Evolutionary conservation across 2,797 vertebrate species (phyloP), one percentile per base, ranked within the genome.

Genomic region (Trachurus trachurus): DNA sequence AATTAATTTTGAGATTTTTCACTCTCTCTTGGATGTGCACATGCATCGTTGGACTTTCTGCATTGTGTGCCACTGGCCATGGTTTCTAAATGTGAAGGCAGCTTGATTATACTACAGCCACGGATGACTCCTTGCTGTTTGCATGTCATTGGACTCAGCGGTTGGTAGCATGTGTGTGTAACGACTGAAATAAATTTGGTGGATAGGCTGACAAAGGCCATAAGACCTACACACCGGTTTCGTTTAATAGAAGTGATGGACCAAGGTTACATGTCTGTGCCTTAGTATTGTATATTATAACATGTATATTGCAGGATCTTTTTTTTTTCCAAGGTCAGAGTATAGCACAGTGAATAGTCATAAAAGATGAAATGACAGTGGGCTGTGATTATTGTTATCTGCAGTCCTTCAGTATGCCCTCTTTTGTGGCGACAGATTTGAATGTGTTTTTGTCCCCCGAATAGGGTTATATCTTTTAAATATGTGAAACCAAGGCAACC

Each of bases 341-440:
- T 45, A 58, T 9, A 73, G 45, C 50, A 64, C 49, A 74, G 7
- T 78, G 71, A 87, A 78, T 56, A 63, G 71, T 82, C 67, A 74
- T 67, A 82, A 84, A 87, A 88, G 73, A 81, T 81, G 39, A 86
- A 83, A 83, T 88, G 80, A 74, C 60, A 29, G 66, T 56, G 44
- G 52, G 12, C 52, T 65, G 22, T 74, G 67, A 85, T 87, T 88
- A 74, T 84, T 78, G 40, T 81, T 89, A 82, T 87, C 79, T 80
- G 57, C 16, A 66, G 49, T 56, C 73, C 74, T 80, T 85, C 72
- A 60, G 29, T 76, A 29, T 83, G 64, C 69, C 31, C 26, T 78
- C 22, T 44, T 82, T 75, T 86, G 59, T 84, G 69, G 58, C 40
- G 71, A 71, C 50, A 72, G 26, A 60, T 71, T 75, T 5, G 26